Evolutionary conservation across 2,797 vertebrate species (phyloP).

Genomic region (Masticophis lateralis): DNA sequence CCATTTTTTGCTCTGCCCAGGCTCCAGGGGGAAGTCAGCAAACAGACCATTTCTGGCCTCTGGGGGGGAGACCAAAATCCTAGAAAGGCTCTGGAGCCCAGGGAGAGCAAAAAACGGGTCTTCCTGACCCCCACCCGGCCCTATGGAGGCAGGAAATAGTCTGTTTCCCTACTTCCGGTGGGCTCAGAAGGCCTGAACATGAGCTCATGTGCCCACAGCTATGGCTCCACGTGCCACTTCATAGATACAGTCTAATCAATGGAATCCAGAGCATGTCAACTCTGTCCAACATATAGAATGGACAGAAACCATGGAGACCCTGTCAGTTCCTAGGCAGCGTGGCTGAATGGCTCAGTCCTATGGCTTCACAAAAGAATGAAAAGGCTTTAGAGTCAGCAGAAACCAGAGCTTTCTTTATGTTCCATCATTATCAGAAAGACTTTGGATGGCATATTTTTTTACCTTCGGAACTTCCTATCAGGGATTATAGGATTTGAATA

Average conservation of each 20-base stretch:
- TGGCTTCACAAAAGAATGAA: not conserved
- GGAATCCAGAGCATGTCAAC: not conserved
- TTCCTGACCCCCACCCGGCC: no score
- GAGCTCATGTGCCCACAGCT: no score
- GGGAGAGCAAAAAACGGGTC: no score
- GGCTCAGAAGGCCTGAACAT: no score
- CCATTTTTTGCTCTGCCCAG: no score
- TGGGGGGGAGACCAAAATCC: no score
- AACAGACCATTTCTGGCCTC: no score
- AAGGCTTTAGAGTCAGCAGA: not conserved
- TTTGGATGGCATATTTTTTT: not conserved
- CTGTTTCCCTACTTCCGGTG: no score
- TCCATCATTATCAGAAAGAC: not conserved
- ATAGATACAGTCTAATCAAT: not conserved
- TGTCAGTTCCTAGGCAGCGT: not conserved
- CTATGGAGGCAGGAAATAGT: no score
- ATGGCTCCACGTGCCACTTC: no score
- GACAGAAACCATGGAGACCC: not conserved
- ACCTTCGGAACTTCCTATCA: not conserved
- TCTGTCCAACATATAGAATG: not conserved
- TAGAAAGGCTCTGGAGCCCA: no score
- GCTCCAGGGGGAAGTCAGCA: no score
- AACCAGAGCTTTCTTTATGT: not conserved
- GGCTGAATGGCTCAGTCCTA: not conserved
- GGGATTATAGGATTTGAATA: not conserved